A percentile compares a stretch with the other conserved stretches of the same genome.
phyloP scores from a whole-genome alignment of 1,140 invertebrate species.

The Chymomyza costata region DNA sequence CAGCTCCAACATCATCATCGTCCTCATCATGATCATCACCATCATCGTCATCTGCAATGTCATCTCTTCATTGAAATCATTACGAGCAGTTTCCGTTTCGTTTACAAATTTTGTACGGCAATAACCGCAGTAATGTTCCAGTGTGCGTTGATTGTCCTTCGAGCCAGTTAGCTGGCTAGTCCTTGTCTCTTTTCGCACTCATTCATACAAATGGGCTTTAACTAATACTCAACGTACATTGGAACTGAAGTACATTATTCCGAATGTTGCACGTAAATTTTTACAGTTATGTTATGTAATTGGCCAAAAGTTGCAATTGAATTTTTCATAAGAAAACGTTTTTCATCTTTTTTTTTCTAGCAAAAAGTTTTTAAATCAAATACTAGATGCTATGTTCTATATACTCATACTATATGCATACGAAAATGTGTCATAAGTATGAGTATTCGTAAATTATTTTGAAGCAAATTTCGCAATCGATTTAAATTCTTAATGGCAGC shows the following conservation, averaged over 20 bases:
- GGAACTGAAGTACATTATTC: constrained; percentile 48
- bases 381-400: no score
- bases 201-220: constrained; percentile 31
- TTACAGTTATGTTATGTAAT: constrained; percentile 63
- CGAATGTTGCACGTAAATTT: constrained; percentile 34
- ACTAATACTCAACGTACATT: constrained; percentile 58
- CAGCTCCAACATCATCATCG: constrained; percentile 8
- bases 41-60: constrained; percentile 39
- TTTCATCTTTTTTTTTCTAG: no score
- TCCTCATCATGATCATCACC: constrained; percentile 10
- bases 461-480: no score
- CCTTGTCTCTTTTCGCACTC: constrained; percentile 9
- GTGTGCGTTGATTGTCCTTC: no score
- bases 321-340: no score
- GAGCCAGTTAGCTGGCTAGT: no score
- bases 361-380: no score
- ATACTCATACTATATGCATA: no score
- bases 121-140: constrained; percentile 58
- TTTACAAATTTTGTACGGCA: constrained; percentile 69
- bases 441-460: no score
- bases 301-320: constrained; percentile 54
- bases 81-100: constrained; percentile 68
- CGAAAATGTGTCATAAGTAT: no score
- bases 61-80: constrained; percentile 70
- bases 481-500: no score